Evolutionary conservation across 1,140 invertebrate species (phyloP).

Genomic region (Bicyclus anynana): DNA sequence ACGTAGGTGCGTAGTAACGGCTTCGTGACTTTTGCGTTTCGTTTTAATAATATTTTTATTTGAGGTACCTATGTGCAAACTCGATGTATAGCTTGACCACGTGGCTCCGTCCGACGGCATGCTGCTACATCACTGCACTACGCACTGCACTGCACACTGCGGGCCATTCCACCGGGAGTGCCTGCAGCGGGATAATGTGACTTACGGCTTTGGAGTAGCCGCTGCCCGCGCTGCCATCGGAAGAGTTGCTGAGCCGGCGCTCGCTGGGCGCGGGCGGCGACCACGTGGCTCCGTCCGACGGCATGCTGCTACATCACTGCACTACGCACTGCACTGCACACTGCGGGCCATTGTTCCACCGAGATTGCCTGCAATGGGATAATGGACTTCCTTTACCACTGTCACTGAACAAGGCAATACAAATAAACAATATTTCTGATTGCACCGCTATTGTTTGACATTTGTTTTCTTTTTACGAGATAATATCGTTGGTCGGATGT

Average conservation of each 20-base stretch:
- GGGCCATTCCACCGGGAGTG: conserved; percentile 41
- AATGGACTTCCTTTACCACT: too few species aligned
- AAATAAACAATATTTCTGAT: too few species aligned
- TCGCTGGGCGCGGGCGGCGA: conserved; percentile 67
- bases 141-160: conserved; percentile 42
- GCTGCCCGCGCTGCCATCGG: conserved; percentile 73
- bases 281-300: conserved; percentile 68
- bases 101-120: conserved; percentile 73
- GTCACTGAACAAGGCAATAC: too few species aligned
- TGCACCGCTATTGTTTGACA: too few species aligned
- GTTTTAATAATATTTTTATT: too few species aligned
- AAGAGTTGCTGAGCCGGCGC: conserved; percentile 74
- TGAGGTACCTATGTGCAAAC: too few species aligned
- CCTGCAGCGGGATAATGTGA: conserved; percentile 29
- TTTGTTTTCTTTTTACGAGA: too few species aligned
- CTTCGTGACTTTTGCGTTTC: not conserved
- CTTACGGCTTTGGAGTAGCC: conserved; percentile 75
- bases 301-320: conserved; percentile 63
- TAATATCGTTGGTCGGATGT: too few species aligned
- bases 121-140: conserved; percentile 45
- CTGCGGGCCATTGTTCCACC: conserved; percentile 47
- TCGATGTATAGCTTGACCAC: too few species aligned
- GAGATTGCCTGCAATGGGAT: conserved; percentile 45
- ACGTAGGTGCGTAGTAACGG: not conserved
- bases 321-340: conserved; percentile 35